These are phyloP conservation scores for Brachyrhaphis roseni DNA, from an alignment of 2,797 vertebrate species.

Conservation along the genomic window DNA sequence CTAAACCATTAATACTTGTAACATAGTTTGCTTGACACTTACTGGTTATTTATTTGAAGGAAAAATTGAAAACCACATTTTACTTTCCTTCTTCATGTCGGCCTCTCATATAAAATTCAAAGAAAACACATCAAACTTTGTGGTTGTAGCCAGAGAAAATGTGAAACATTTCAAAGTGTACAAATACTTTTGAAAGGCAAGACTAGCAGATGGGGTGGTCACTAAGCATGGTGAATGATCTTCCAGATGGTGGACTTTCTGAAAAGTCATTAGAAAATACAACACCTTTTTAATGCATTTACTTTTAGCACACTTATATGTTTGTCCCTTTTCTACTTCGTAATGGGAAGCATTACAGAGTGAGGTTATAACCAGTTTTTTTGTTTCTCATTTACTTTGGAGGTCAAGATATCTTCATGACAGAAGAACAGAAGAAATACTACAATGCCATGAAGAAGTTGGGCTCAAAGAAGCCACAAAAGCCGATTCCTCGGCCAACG, in stretches of 20 bases:
- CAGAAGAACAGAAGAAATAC: conserved; percentile 99
- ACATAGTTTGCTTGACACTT: background rate
- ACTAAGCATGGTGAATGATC: background rate
- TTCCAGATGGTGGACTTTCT: background rate
- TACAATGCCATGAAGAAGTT: conserved; percentile 99
- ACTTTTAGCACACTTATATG: background rate
- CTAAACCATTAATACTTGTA: background rate
- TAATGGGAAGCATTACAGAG: background rate
- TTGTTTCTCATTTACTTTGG: conserved; percentile 87
- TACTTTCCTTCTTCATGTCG: too few relatives aligned
- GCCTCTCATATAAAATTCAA: too few relatives aligned
- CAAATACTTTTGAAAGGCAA: background rate
- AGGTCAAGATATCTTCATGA: conserved; percentile 99
- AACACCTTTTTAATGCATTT: background rate
- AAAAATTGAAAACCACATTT: background rate
- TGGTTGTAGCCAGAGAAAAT: too few relatives aligned
- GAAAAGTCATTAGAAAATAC: background rate
- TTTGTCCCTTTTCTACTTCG: background rate
- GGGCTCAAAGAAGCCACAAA: conserved; percentile 98
- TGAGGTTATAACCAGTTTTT: conserved; percentile 73
- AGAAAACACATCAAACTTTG: too few relatives aligned
- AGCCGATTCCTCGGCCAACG: conserved; percentile 93
- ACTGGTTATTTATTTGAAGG: background rate
- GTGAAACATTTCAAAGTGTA: background rate
- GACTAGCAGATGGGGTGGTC: background rate